phyloP scores from a whole-genome alignment of 2,113 vertebrate genomes.

The Siniperca knerii region DNA sequence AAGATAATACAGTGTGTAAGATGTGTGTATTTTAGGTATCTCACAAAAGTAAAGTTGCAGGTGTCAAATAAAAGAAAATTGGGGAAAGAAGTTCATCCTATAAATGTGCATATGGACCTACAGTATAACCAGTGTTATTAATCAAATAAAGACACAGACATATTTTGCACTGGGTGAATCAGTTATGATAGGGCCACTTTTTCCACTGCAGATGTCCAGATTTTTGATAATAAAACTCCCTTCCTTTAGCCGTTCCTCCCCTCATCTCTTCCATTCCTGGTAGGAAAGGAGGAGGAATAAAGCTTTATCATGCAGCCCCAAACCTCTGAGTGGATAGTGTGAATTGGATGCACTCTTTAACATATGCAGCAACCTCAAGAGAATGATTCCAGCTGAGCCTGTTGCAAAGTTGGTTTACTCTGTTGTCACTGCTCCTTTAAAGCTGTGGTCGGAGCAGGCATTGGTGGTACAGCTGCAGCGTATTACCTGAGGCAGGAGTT shows the following conservation, averaged over 20 bases:
- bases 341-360: background rate
- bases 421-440: constrained; percentile 1
- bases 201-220: no score
- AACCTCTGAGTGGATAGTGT: no score
- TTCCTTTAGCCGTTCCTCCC: no score
- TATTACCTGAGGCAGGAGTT: constrained; percentile 93
- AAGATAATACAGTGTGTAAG: background rate
- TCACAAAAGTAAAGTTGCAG: background rate
- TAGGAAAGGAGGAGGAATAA: background rate
- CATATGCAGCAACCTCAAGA: background rate
- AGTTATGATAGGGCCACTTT: no score
- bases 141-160: background rate
- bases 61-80: background rate
- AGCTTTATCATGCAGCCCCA: no score
- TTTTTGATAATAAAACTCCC: no score
- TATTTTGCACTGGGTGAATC: no score
- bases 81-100: no score
- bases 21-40: background rate
- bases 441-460: constrained; percentile 93
- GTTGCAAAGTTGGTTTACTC: background rate
- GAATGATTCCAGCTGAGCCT: background rate
- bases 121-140: background rate
- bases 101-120: background rate
- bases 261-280: background rate
- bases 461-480: constrained; percentile 90